Evolutionary conservation across 2,797 vertebrate species (phyloP).

Genomic region (Lepus oiostolus): DNA sequence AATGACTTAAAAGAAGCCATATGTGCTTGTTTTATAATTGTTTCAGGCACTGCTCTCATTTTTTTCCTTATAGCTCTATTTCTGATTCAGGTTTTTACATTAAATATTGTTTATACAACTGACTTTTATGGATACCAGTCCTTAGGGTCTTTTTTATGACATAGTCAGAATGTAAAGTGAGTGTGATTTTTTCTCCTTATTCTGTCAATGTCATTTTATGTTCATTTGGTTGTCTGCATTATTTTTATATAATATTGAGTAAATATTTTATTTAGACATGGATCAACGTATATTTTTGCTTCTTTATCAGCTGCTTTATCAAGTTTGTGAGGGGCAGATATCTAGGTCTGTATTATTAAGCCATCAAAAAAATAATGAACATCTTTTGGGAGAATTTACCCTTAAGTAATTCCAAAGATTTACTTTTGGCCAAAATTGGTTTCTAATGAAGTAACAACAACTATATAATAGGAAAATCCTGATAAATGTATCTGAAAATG

Average conservation of each 20-base stretch:
- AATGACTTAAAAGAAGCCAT: conserved; percentile 74
- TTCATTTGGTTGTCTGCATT: background rate
- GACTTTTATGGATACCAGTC: background rate
- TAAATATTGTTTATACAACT: conserved; percentile 68
- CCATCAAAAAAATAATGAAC: background rate
- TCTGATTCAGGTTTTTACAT: background rate
- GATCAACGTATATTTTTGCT: conserved; percentile 13
- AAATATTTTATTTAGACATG: conserved; percentile 13
- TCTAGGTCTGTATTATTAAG: background rate
- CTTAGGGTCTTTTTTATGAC: background rate
- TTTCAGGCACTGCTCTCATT: conserved; percentile 55
- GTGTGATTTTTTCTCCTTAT: background rate
- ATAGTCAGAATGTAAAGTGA: conserved; percentile 6
- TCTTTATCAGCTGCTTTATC: conserved; percentile 33
- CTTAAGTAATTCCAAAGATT: background rate
- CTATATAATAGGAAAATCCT: background rate
- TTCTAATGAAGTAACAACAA: background rate
- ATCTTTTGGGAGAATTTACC: background rate
- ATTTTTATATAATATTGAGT: background rate
- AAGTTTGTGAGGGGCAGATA: background rate
- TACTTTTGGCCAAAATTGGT: background rate
- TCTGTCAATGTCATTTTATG: conserved; percentile 3
- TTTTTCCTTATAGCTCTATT: background rate
- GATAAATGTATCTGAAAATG: conserved; percentile 22
- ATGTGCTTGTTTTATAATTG: conserved; percentile 76